Base-by-base conservation (phyloP, 2,113 vertebrate genomes). In the Ramphastos sulfuratus region DNA sequence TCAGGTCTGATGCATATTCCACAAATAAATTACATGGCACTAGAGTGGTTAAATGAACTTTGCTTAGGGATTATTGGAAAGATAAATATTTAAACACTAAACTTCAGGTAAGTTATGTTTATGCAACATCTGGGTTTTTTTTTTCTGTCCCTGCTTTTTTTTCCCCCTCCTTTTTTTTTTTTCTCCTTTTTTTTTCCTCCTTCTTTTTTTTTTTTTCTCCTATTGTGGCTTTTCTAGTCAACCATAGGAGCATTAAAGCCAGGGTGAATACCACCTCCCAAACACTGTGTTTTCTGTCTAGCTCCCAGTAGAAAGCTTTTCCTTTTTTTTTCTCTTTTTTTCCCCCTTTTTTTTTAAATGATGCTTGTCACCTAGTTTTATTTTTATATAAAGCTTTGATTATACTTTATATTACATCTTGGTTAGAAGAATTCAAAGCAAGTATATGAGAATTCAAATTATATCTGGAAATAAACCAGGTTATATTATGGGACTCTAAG, bases 61-160 rank as follows among this genome's bases (percentile, higher is more conserved):
- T 95, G 87, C 89, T 83, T 78, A 73, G 82, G 76, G 76, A 86
- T 95, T 95, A 88, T 94, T 96, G 94, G 95, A 96, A 96, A 96
- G 90, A 94, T 75, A 96, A 96, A 96, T 96, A 96, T 96, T 96
- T 91, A 88, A 96, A 95, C 91, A 85, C 46, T 85, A 59, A 92
- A 55, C 71, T 76, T 91, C 94, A 96, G 93, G 92, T 91, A 92
- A 93, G 87, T 96, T 73, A 61, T 94, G 76, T 96, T 96, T 94
- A 78, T 92, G 65, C 81, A 95, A n/a, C 80, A 92, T 60, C 64
- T 77, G 27, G 28, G 2, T 12, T 90, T 11, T 70, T 66, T 14
- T 55, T 83, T 35, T 4, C 13, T 4, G 24, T 42, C 3, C 0
- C 48, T 18, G 6, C 23, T 81, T 89, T 11, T 71, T 66, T 14